These are phyloP conservation scores for Lypha dubia DNA, from an alignment of 2,888 invertebrate genomes.

Conservation along the genomic window DNA sequence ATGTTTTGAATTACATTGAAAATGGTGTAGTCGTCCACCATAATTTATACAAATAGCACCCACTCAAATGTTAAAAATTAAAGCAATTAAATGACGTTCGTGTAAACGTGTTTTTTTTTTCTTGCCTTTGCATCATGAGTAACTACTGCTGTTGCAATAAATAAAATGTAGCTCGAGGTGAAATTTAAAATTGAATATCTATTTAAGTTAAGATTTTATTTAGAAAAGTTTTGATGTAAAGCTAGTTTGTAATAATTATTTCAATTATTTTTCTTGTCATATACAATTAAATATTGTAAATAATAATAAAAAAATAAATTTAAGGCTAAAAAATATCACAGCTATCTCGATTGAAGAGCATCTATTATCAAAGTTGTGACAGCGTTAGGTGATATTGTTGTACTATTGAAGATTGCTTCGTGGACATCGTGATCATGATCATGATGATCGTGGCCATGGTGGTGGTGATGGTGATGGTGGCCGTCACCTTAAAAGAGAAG, in stretches of 20 bases:
- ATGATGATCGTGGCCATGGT: slow-evolving; percentile 12
- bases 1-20: too few species aligned
- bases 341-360: slow-evolving; percentile 36
- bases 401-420: background rate
- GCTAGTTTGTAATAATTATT: background rate
- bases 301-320: slow-evolving; percentile 1
- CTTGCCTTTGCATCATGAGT: too few species aligned
- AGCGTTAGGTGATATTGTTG: slow-evolving; percentile 19
- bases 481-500: slow-evolving; percentile 46
- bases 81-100: too few species aligned
- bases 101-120: too few species aligned
- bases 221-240: slow-evolving; percentile 20
- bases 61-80: too few species aligned
- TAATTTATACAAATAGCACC: too few species aligned
- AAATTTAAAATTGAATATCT: too few species aligned
- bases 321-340: slow-evolving; percentile 59
- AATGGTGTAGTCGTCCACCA: too few species aligned
- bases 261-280: background rate
- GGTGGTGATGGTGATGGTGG: slow-evolving; percentile 34
- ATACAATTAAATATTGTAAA: slow-evolving; percentile 10
- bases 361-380: slow-evolving; percentile 9
- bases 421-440: slow-evolving; percentile 20
- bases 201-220: slow-evolving; percentile 8
- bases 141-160: too few species aligned
- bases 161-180: too few species aligned